These are phyloP conservation scores for Xenopus laevis DNA, from an alignment of 2,113 vertebrate species.

Conservation along the genomic window DNA sequence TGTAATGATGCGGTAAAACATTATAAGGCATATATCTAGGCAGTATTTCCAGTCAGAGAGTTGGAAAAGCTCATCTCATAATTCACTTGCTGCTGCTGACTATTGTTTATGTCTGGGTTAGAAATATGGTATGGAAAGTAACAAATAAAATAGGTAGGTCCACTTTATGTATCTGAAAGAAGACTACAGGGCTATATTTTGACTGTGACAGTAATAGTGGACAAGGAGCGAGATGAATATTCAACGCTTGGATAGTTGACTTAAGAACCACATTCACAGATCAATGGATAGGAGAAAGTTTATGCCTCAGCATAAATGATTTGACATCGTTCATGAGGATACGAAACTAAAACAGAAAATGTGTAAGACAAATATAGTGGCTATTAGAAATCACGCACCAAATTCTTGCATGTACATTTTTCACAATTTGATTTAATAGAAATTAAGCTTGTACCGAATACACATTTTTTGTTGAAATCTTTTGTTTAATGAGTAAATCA, in stretches of 20 bases:
- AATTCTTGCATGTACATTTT: no score
- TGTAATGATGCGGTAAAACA: constrained; percentile 22
- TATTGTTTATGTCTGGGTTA: no score
- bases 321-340: no score
- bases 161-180: constrained; percentile 31
- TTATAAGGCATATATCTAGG: constrained; percentile 12
- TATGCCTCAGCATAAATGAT: constrained; percentile 30
- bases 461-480: no score
- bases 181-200: constrained; percentile 19
- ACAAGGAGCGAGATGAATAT: constrained; percentile 35
- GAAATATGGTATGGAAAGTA: constrained; percentile 11
- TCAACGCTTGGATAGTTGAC: constrained; percentile 17
- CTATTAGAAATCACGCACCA: no score
- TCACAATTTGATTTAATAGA: no score
- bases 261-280: constrained; percentile 23
- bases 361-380: no score
- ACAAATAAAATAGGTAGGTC: constrained; percentile 21
- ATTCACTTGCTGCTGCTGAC: no score
- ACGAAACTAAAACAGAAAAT: no score
- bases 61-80: no score
- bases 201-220: constrained; percentile 30
- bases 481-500: no score
- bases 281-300: constrained; percentile 30
- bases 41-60: neutral
- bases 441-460: no score